Base-by-base conservation (phyloP, 2,113 vertebrate genomes). In the Balaenoptera acutorostrata region DNA sequence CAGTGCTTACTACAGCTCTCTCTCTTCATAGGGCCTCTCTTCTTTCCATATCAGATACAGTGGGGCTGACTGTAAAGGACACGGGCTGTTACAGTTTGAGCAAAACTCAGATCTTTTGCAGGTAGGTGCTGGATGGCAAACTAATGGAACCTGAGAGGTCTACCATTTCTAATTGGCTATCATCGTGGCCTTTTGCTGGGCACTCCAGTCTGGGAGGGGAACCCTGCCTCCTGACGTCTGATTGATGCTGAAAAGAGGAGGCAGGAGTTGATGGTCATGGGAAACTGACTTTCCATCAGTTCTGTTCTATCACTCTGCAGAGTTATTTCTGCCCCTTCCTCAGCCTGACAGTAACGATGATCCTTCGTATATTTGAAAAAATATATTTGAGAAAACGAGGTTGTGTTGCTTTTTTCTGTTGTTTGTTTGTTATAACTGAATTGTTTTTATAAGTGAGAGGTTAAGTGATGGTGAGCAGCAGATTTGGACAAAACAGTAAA, bases 381-480 rank as follows among this genome's bases (percentile, higher is more conserved):
- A 52, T 64, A 25, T 59, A 39, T 84, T 87, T 78, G 68, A 91
- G 68, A 88, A 91, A 91, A 78, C 57, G 33, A 90, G 11, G 9
- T 80, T 80, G 14, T 96, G 8, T 94, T 97, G 23, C 59, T 95
- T 85, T 68, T 94, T 95, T 96, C 20, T 92, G n/a, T 82, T 95
- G 59, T 93, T 93, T 95, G 44, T 93, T 95, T 85, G 15, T 80
- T 95, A 18, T 41, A 75, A 88, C 57, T 88, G 81, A 93, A n/a
- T 77, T 88, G 25, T 52, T 81, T 81, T 81, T 81, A 80, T 86
- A 86, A 95, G 71, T 64, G 82, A 89, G 59, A 90, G 39, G 18
- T 49, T 88, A 82, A 66, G 39, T 83, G 59, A 68, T 52, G 87
- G n/a, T 92, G 49, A 95, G 69, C 23, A 75, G 20, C 6, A 21